Percentiles rank a stretch among this genome's conserved stretches.
These are phyloP conservation scores for Nothocercus julius DNA, from an alignment of 2,113 vertebrate species.

Conservation along the genomic window DNA sequence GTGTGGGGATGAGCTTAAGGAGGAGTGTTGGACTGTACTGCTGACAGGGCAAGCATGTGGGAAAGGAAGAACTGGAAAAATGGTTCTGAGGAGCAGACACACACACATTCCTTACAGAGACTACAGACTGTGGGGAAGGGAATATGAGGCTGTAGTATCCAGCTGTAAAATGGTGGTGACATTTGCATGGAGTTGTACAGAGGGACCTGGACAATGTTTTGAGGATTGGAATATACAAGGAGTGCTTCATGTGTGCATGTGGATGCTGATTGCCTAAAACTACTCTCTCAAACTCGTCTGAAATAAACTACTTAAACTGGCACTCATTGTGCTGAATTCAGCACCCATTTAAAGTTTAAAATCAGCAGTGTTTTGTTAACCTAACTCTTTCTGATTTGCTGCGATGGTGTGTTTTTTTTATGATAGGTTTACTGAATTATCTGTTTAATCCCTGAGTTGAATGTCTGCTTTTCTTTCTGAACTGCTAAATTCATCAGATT, in stretches of 20 bases:
- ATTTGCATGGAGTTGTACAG: background rate
- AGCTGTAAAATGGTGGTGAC: background rate
- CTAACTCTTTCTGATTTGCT: constrained; percentile 8
- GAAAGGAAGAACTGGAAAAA: background rate
- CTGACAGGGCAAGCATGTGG: background rate
- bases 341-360: background rate
- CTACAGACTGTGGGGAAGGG: background rate
- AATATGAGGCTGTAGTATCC: background rate
- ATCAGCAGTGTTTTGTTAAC: constrained; percentile 12
- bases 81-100: background rate
- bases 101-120: background rate
- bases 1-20: background rate
- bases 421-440: constrained; percentile 11
- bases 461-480: background rate
- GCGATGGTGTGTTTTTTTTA: background rate
- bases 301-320: background rate
- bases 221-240: background rate
- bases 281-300: background rate
- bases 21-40: background rate
- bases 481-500: background rate
- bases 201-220: background rate
- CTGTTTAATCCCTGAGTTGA: background rate
- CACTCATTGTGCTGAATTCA: background rate
- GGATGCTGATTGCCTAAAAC: background rate
- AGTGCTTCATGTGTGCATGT: background rate